Base-by-base conservation (phyloP, 2,888 invertebrate genomes). In the Bombylius discolor region DNA sequence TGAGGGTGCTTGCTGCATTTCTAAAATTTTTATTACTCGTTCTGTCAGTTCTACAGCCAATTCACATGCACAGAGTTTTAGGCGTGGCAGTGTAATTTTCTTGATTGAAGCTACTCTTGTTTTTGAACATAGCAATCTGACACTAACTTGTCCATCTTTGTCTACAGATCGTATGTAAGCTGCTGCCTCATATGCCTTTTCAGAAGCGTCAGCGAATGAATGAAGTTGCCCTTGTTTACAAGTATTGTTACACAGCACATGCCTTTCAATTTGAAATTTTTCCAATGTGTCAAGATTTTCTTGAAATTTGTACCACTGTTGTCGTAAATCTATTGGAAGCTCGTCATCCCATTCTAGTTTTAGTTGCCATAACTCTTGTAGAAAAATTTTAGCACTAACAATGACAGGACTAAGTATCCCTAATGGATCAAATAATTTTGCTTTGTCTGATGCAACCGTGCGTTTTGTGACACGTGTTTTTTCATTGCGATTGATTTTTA, bases 191-290 rank as follows among this genome's bases (percentile, higher is more conserved):
- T 59, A 61, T 7, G 63, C 64, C 14, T 32, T 49, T 47, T 59
- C 55, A 4, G 61, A 61, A 1, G 63, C 62, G 55, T 64, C 64
- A 12, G 55, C 59, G 56, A 62, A 66, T 7, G 60, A 62, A 49
- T 62, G 49, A 1, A 34, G 12, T 34, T 49, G 49, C 5, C 1
- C 44, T 13, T 44, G 12, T 12, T 13, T 44, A 11, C 5, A 5
- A 5, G 1, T 5, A 11, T 44, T 11, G 11, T 44, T n/a, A n/a
- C 9, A 12, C 12, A 39, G 11, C 39, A 39, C 11, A 11, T 3
- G 11, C 11, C 39, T 2, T 7, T 2, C 3, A 5, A 44, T 4
- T n/a, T 12, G 12, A 12, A 44, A 5, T 5, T 44, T 44, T 13
- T 44, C 44, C 11, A 44, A 44, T 44, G 31, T 14, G 44, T 44